Conservation (phyloP, 2,888 invertebrate genomes). For the Mimumesa dahlbomi region DNA sequence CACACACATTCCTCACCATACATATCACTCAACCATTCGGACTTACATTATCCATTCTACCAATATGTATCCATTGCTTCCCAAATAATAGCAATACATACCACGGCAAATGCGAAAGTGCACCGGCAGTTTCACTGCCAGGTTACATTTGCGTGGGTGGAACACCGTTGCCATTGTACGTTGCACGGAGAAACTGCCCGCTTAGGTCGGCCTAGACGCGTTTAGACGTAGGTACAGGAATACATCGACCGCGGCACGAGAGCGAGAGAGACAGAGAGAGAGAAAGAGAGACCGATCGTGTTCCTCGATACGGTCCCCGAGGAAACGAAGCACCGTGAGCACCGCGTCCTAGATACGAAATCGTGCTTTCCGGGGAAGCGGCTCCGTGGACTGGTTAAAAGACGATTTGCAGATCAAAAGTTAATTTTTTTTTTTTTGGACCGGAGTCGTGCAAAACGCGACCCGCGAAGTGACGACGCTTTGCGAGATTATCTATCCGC, state of each 20-base stretch:
- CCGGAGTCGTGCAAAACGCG: too few relatives aligned
- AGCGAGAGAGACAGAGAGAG: slow-evolving; percentile 10
- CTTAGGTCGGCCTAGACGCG: slow-evolving; percentile 43
- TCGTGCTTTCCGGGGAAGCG: slow-evolving; percentile 29
- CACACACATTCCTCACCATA: too few relatives aligned
- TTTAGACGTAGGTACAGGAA: slow-evolving; percentile 46
- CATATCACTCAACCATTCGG: too few relatives aligned
- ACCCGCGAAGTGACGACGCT: too few relatives aligned
- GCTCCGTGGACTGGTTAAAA: neutral
- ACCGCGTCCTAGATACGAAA: slow-evolving; percentile 43
- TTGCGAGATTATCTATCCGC: too few relatives aligned
- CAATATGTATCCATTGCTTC: too few relatives aligned
- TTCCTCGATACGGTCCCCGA: slow-evolving; percentile 40
- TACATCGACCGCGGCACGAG: slow-evolving; percentile 23
- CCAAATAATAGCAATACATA: neutral
- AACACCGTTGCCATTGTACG: slow-evolving; percentile 58
- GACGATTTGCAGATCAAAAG: neutral
- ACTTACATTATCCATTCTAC: too few relatives aligned
- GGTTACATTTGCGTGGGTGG: slow-evolving; percentile 60
- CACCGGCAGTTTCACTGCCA: slow-evolving; percentile 60
- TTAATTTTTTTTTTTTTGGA: too few relatives aligned
- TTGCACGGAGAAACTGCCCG: slow-evolving; percentile 51
- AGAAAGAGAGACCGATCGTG: slow-evolving; percentile 33
- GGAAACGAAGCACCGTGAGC: slow-evolving; percentile 31
- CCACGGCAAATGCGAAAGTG: slow-evolving; percentile 17